Base-by-base conservation (phyloP, 2,113 vertebrate species). In the Thalassarche chlororhynchos region DNA sequence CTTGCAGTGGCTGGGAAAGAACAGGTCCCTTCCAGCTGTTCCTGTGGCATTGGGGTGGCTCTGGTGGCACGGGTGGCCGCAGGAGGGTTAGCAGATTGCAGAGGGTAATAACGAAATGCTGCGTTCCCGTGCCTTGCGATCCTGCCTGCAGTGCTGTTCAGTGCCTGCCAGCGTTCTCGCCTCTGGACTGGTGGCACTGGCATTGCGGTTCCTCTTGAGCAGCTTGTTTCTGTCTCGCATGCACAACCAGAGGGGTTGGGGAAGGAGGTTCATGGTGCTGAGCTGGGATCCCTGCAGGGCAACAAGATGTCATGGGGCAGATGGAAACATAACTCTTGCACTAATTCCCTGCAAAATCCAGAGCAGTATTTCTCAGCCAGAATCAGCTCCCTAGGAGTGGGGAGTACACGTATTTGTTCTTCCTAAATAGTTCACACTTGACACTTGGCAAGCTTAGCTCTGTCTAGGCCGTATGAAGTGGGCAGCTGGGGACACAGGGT, bases 61-160 rank as follows among this genome's bases (percentile, higher is more conserved):
- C 42, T 74, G 42, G 18, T 85, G 69, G 25, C 9, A 4, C 0
- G 3, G 14, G 14, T 66, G 34, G 18, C 65, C 3, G 2, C 46
- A 55, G 74, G 32, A 85, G 12, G 47, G 29, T 69, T 46, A 44
- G 75, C 38, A 68, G n/a, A 9, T 68, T 85, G 65, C 57, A 25
- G 70, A 54, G 55, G 68, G 3, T 42, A 2, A 8, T 40, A 72
- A 62, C 2, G 4, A 47, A 70, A 34, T 0, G 0, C 23, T 38
- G 44, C 7, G 4, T 52, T 21, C 52, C 10, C 3, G 1, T 5
- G 8, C 57, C n/a, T 51, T 1, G 0, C 9, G 2, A 14, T 72
- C 23, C 24, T 6, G 8, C 40, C 25, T 2, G 1, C 6, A 3
- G 25, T 85, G 54, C 24, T 2, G 1, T 34, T 85, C 2, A 3